phyloP scores from a whole-genome alignment of 1,140 invertebrate species.

The Elymnias hypermnestra region DNA sequence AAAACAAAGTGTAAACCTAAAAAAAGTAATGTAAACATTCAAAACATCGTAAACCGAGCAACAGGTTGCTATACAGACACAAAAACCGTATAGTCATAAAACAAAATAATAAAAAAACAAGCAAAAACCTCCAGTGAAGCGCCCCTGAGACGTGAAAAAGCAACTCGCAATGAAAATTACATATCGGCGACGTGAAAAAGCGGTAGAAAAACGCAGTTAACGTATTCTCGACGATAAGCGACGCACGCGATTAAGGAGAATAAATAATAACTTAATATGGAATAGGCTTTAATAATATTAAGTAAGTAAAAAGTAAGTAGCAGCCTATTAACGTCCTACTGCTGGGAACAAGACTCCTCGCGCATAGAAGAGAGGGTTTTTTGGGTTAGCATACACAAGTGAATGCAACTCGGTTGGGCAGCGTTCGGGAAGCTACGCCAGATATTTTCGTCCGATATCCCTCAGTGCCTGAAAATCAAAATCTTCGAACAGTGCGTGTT shows the following conservation, averaged over 20 bases:
- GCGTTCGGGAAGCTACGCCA: no score
- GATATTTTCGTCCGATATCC: no score
- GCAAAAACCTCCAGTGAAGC: slow-evolving; percentile 36
- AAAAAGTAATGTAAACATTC: no score
- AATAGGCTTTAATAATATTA: slow-evolving; percentile 17
- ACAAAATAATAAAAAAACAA: slow-evolving; percentile 23
- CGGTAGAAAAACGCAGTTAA: slow-evolving; percentile 43
- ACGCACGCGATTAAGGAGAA: slow-evolving; percentile 36
- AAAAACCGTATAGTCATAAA: slow-evolving; percentile 18
- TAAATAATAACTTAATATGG: slow-evolving; percentile 12
- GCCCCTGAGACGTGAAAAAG: slow-evolving; percentile 56
- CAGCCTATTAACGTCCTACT: no score
- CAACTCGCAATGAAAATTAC: slow-evolving; percentile 56
- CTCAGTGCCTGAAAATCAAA: no score
- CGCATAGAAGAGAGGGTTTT: no score
- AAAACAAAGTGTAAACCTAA: slow-evolving; percentile 7
- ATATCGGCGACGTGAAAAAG: slow-evolving; percentile 45
- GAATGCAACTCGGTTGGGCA: no score
- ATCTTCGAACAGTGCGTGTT: no score
- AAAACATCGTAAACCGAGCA: neutral
- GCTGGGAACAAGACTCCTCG: no score
- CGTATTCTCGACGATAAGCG: slow-evolving; percentile 50
- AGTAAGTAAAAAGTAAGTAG: no score
- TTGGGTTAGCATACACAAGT: no score
- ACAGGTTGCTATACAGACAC: neutral